Evolutionary conservation across 53 echinoderm and acorn worm species (phyloP).

Genomic region (Holothuria scabra): DNA sequence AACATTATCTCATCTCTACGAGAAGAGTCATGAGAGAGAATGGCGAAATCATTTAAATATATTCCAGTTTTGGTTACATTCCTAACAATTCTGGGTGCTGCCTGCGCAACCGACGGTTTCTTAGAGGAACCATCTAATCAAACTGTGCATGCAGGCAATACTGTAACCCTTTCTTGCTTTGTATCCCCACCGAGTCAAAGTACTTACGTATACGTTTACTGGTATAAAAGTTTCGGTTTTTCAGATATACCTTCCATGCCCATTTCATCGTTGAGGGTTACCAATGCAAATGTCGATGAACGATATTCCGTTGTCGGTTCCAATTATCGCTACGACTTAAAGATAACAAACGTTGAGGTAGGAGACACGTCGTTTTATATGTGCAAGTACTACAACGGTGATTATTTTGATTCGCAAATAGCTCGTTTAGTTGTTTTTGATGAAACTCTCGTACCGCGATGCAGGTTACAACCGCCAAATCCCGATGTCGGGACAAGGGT

Average conservation of each 20-base stretch:
- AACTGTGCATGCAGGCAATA: constrained; percentile 21
- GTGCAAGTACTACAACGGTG: constrained; percentile 18
- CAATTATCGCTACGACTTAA: background rate
- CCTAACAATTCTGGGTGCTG: background rate
- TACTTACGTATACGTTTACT: constrained; percentile 17
- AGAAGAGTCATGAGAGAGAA: too few species aligned
- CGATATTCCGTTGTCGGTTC: constrained; percentile 38
- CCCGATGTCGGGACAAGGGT: constrained; percentile 7
- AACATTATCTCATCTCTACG: too few species aligned
- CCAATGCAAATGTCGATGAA: constrained; percentile 4
- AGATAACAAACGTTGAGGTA: background rate
- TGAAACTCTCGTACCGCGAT: constrained; percentile 1
- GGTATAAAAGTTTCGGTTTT: constrained; percentile 47
- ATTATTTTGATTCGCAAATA: background rate
- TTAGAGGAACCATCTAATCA: constrained; percentile 4
- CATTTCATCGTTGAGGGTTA: background rate
- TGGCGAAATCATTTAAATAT: background rate
- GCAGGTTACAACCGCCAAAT: background rate
- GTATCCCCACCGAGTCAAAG: background rate
- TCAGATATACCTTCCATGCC: constrained; percentile 28
- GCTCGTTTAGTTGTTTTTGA: constrained; percentile 3
- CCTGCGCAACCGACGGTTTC: constrained; percentile 3
- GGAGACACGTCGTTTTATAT: constrained; percentile 27
- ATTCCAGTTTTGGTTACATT: background rate
- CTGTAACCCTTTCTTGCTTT: constrained; percentile 10